These are phyloP conservation scores for Troides helena DNA, from an alignment of 2,888 invertebrate species.

Conservation along the genomic window DNA sequence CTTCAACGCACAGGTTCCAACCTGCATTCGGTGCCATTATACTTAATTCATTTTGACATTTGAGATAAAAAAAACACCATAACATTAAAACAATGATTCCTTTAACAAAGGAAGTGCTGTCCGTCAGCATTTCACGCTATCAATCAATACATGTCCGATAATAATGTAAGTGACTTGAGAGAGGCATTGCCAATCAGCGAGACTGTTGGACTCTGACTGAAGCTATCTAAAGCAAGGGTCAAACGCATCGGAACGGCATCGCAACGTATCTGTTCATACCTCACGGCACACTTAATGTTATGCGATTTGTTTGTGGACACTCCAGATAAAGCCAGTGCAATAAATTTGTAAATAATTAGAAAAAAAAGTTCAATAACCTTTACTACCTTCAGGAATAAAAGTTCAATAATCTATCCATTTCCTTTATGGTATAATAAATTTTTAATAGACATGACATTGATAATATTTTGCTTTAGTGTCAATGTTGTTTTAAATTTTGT, in stretches of 20 bases:
- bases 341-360: neutral
- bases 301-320: conserved; percentile 31
- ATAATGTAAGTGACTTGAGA: conserved; percentile 23
- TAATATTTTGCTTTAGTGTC: too few relatives aligned
- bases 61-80: conserved; percentile 14
- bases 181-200: conserved; percentile 18
- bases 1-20: conserved; percentile 36
- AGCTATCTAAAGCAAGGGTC: conserved; percentile 25
- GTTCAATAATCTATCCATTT: too few relatives aligned
- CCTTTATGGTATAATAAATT: too few relatives aligned
- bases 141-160: conserved; percentile 17
- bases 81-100: conserved; percentile 13
- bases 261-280: neutral
- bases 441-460: too few relatives aligned
- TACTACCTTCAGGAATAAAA: too few relatives aligned
- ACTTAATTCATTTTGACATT: conserved; percentile 38
- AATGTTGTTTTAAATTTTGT: too few relatives aligned
- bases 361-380: too few relatives aligned
- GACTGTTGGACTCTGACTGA: conserved; percentile 16
- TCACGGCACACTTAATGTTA: neutral
- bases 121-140: conserved; percentile 5
- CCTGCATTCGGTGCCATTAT: conserved; percentile 42
- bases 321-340: neutral
- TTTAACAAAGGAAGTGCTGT: conserved; percentile 8
- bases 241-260: conserved; percentile 14